These are phyloP conservation scores for Poeciliopsis gracilis DNA, from an alignment of 2,797 vertebrate genomes.

Conservation along the genomic window DNA sequence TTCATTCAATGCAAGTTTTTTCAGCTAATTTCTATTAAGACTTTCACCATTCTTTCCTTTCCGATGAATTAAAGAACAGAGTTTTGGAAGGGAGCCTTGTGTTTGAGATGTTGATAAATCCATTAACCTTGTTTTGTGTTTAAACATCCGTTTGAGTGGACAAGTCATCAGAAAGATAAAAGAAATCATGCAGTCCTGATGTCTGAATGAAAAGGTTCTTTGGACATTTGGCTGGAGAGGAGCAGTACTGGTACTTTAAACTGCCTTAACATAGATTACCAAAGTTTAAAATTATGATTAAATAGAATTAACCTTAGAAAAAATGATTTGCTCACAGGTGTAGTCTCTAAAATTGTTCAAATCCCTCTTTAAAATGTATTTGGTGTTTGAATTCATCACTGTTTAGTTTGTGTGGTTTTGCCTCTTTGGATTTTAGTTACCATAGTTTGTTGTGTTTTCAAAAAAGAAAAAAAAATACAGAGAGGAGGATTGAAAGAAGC, in stretches of 20 bases:
- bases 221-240: slow-evolving; percentile 19
- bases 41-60: neutral
- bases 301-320: neutral
- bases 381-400: neutral
- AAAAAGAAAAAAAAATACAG: neutral
- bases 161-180: slow-evolving; percentile 47
- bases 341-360: neutral
- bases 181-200: slow-evolving; percentile 57
- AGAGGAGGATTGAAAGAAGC: neutral
- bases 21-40: neutral
- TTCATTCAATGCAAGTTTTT: neutral
- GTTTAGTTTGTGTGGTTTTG: neutral
- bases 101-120: slow-evolving; percentile 25
- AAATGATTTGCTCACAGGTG: neutral
- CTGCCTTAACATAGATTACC: neutral
- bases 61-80: slow-evolving; percentile 13
- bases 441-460: neutral
- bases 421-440: neutral
- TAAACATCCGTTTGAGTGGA: slow-evolving; percentile 28
- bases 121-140: slow-evolving; percentile 29
- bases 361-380: neutral
- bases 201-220: slow-evolving; percentile 48
- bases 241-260: neutral
- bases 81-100: slow-evolving; percentile 8
- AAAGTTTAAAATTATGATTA: neutral